A percentile compares a stretch with the other conserved stretches of the same genome.
Conservation (phyloP, 2,888 invertebrate genomes). For the Brassicogethes aeneus region DNA sequence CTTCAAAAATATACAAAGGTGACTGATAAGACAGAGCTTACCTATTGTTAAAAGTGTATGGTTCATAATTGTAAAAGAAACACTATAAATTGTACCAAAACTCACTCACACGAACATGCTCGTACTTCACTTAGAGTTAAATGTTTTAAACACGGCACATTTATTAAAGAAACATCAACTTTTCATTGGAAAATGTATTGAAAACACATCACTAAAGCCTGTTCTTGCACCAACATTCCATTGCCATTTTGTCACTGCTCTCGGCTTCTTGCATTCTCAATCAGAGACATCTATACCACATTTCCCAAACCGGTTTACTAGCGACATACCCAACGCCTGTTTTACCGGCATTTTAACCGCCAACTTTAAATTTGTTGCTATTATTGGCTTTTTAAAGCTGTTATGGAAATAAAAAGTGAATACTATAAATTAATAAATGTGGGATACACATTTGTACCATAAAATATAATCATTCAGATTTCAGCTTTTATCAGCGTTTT, state of each 20-base stretch:
- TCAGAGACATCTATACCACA: constrained; percentile 19
- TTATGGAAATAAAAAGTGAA: no score
- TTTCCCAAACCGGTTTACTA: neutral
- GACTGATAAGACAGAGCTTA: constrained; percentile 41
- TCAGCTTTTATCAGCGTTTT: no score
- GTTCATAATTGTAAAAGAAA: constrained; percentile 37
- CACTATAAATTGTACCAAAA: constrained; percentile 25
- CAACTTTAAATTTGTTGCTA: neutral
- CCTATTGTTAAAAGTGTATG: constrained; percentile 41
- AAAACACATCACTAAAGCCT: constrained; percentile 38
- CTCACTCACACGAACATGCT: constrained; percentile 25
- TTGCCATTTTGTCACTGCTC: constrained; percentile 43
- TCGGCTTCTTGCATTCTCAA: constrained; percentile 25
- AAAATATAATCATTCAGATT: no score
- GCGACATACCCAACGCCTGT: neutral
- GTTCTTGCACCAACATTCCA: constrained; percentile 39
- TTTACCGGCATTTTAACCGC: neutral
- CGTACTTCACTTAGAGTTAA: constrained; percentile 24
- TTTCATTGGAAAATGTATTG: constrained; percentile 27
- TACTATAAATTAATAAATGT: no score
- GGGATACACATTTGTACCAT: no score
- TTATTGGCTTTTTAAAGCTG: no score
- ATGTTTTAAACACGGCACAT: constrained; percentile 28
- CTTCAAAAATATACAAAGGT: constrained; percentile 36
- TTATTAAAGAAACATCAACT: constrained; percentile 27